phyloP scores from a whole-genome alignment of 2,113 vertebrate species.

The Entomyzon cyanotis region DNA sequence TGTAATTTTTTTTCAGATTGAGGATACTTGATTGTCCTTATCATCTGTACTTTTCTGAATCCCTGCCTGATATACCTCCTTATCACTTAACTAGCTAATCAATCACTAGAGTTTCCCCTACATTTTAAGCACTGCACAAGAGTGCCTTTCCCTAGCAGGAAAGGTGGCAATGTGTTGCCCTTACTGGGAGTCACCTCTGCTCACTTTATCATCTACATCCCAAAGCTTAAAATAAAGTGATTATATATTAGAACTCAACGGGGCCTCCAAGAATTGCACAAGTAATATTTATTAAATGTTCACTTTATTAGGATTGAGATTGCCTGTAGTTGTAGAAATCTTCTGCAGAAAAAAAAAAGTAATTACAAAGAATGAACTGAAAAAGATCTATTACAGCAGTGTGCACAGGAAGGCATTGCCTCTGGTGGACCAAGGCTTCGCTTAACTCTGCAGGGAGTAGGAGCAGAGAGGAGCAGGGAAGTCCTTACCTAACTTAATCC shows the following conservation, averaged over 20 bases:
- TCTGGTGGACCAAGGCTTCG: not conserved
- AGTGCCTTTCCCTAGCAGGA: not conserved
- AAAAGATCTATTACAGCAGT: constrained; percentile 10
- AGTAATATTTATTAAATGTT: constrained; percentile 50
- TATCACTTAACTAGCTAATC: constrained; percentile 78
- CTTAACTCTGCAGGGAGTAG: not conserved
- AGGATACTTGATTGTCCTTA: constrained; percentile 72
- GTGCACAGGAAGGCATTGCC: not conserved
- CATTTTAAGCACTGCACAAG: constrained; percentile 1
- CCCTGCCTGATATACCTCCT: constrained; percentile 67
- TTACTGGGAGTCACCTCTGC: not conserved
- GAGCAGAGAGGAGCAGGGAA: not conserved
- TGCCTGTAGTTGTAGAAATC: constrained; percentile 20
- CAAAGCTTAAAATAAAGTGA: not conserved
- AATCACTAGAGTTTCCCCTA: constrained; percentile 58
- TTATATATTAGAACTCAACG: not conserved
- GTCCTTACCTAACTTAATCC: not conserved
- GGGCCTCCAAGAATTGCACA: not conserved
- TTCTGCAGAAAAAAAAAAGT: not conserved
- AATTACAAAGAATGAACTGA: constrained; percentile 46
- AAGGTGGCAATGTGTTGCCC: not conserved
- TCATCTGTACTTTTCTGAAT: constrained; percentile 70
- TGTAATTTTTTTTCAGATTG: constrained; percentile 67
- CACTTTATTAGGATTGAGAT: constrained; percentile 37
- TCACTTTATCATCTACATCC: constrained; percentile 9